phyloP scores from a whole-genome alignment of 2,888 invertebrate genomes.

The Syrista parreyssii region DNA sequence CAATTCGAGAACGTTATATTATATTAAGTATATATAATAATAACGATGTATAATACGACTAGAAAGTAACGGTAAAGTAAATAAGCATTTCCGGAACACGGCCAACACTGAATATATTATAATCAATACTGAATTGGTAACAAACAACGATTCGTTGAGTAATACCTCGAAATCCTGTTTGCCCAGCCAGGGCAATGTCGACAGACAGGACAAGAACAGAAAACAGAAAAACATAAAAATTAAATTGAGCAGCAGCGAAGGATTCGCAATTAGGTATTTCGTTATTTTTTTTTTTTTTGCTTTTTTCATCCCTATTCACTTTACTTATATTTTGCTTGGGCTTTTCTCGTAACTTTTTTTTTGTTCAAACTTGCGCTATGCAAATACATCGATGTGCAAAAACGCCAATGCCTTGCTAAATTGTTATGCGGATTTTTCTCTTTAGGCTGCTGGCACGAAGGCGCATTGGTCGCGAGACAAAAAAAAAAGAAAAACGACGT shows the following conservation, averaged over 20 bases:
- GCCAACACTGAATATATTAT: constrained; percentile 57
- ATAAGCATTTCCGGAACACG: constrained; percentile 63
- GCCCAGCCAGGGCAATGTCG: constrained; percentile 73
- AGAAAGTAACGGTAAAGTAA: constrained; percentile 45
- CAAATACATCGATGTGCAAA: background rate
- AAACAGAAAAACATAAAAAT: constrained; percentile 71
- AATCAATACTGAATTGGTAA: constrained; percentile 56
- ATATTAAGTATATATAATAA: constrained; percentile 29
- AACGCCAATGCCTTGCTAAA: background rate
- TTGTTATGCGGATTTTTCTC: background rate
- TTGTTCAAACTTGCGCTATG: background rate
- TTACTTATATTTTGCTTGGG: background rate
- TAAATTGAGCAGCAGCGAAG: constrained; percentile 38
- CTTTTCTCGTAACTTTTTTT: no score
- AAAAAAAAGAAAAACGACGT: background rate
- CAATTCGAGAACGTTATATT: constrained; percentile 44
- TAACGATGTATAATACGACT: constrained; percentile 31
- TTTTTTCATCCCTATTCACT: background rate
- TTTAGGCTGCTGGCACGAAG: background rate
- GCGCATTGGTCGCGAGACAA: background rate
- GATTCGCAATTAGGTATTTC: background rate
- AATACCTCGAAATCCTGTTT: constrained; percentile 89
- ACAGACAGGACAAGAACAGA: constrained; percentile 78
- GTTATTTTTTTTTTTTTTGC: no score
- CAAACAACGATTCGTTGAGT: constrained; percentile 61